Conservation (phyloP, 2,113 vertebrate species). For the Drymodes brunneopygia region DNA sequence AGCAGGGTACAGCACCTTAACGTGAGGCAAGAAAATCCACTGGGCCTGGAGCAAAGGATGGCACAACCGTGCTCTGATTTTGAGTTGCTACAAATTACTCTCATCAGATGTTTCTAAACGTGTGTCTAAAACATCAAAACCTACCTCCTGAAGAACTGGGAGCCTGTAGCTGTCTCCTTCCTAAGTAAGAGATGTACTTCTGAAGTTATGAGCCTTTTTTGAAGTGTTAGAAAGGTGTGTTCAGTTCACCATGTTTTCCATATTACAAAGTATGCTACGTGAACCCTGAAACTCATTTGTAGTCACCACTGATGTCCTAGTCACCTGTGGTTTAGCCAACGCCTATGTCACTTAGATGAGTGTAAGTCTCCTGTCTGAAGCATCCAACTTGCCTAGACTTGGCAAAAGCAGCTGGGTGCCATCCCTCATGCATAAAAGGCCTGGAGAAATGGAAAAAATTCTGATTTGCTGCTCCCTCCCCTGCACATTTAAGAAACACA, state of each 20-base stretch:
- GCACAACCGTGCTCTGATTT: fast-evolving
- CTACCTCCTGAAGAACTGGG: not conserved
- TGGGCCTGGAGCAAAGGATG: not conserved
- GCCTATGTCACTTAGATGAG: not conserved
- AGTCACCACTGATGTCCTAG: not conserved
- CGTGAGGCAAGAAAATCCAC: not conserved
- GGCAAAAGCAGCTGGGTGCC: not conserved
- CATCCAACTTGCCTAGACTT: not conserved
- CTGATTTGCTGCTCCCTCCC: not conserved
- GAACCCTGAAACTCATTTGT: not conserved
- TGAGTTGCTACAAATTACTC: not conserved
- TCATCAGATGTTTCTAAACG: fast-evolving
- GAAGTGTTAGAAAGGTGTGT: not conserved
- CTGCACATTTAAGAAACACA: not conserved
- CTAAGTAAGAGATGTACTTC: not conserved
- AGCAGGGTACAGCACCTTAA: not conserved
- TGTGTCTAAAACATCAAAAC: not conserved
- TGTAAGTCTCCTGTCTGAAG: not conserved
- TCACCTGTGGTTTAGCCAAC: not conserved
- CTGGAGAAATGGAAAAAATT: not conserved
- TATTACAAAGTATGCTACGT: not conserved
- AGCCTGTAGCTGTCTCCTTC: not conserved
- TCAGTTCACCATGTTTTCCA: not conserved
- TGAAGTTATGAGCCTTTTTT: not conserved
- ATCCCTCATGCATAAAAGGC: not conserved